Percentiles rank a stretch among this genome's conserved stretches.
Evolutionary conservation across 1,140 invertebrate genomes (phyloP).

Genomic region (Lepidurus arcticus): DNA sequence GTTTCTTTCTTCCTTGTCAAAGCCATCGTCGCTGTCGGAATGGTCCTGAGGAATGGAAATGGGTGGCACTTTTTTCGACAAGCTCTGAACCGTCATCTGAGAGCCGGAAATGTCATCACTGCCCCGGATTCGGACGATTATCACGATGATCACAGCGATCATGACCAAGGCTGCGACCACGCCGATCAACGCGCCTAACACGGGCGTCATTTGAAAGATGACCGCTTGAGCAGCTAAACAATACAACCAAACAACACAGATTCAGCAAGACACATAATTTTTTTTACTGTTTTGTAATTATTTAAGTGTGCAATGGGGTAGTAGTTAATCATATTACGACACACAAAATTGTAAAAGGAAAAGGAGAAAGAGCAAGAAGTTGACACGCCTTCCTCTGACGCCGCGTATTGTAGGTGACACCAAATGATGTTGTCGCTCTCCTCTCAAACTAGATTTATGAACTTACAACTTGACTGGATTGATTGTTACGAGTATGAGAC

Average conservation of each 20-base stretch:
- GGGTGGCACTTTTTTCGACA: background rate
- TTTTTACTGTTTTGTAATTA: background rate
- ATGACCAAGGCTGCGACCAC: constrained; percentile 31
- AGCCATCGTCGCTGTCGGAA: constrained; percentile 1
- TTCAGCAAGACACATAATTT: background rate
- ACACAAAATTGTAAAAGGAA: too few relatives aligned
- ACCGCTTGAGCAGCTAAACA: constrained; percentile 31
- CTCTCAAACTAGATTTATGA: background rate
- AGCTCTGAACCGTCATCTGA: background rate
- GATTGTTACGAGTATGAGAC: too few relatives aligned
- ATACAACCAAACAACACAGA: background rate
- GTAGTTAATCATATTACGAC: too few relatives aligned
- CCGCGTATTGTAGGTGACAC: background rate
- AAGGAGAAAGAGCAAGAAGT: too few relatives aligned
- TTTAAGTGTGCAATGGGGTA: background rate
- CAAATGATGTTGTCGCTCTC: background rate
- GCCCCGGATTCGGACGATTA: constrained; percentile 29
- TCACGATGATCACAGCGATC: constrained; percentile 30
- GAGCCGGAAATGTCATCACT: constrained; percentile 30
- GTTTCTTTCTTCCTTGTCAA: constrained; percentile 31
- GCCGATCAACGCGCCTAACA: constrained; percentile 33
- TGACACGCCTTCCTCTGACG: background rate
- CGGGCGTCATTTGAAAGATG: constrained; percentile 33
- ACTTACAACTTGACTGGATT: background rate
- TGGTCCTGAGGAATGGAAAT: constrained; percentile 12